phyloP scores from a whole-genome alignment of 2,797 vertebrate species.

The Leptoclinus maculatus region DNA sequence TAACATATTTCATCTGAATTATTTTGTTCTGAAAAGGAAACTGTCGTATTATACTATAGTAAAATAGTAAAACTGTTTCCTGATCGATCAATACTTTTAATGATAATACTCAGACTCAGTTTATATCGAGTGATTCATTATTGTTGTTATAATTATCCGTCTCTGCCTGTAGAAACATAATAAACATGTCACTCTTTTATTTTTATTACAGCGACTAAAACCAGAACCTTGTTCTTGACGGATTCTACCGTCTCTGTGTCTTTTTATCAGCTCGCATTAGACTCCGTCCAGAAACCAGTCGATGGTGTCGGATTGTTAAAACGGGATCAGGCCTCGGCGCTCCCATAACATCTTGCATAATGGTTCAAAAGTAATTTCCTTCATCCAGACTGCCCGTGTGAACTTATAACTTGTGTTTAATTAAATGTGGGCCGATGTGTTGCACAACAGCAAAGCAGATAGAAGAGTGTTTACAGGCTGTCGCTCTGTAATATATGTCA shows the following conservation, averaged over 20 bases:
- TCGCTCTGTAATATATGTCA: too few species aligned
- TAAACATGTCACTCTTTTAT: not conserved
- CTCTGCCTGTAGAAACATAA: not conserved
- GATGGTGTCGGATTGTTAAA: not conserved
- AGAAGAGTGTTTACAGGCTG: not conserved
- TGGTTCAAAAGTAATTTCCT: conserved; percentile 5
- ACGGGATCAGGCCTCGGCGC: not conserved
- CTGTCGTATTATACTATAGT: not conserved
- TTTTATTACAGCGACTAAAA: too few species aligned
- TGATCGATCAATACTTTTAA: not conserved
- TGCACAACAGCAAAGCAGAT: not conserved
- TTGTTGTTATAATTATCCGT: not conserved
- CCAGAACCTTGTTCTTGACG: too few species aligned
- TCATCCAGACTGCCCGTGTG: not conserved
- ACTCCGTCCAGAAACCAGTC: not conserved
- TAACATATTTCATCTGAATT: too few species aligned
- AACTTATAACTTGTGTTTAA: conserved; percentile 17
- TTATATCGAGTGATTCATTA: not conserved
- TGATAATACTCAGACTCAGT: too few species aligned
- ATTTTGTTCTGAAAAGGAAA: too few species aligned
- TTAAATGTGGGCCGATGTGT: not conserved
- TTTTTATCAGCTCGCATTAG: too few species aligned
- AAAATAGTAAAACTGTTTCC: too few species aligned
- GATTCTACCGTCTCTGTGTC: too few species aligned
- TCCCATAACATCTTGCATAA: not conserved